Evolutionary conservation across 2,888 invertebrate genomes (phyloP), one percentile per base, ranked within the genome.

Genomic region (Cheilosia grossa): DNA sequence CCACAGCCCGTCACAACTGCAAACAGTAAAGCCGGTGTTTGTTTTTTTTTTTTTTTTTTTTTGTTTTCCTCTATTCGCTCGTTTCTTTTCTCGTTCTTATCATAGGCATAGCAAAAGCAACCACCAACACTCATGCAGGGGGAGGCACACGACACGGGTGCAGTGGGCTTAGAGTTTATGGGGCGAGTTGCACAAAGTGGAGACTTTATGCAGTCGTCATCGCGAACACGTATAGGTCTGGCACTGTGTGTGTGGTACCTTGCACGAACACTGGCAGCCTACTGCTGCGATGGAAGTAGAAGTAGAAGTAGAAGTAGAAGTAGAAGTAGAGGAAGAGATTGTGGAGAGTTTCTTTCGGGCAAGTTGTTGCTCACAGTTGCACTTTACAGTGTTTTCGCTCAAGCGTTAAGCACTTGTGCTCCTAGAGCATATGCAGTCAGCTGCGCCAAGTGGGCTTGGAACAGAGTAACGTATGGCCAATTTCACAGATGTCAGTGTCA

Each of bases 11-110:
- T 27, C 27, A 27, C 27, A 44, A 80, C 80, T 63, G 85, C 83
- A 85, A 85, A 85, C 83, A 85, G 75, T 83, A 74, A 75, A 85
- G 83, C 85, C 85, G 85, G 85, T 77, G 85, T 85, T 85, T 80
- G 70, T 56, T 74, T 56, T 66, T 75, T 37, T 51, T 51, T 27
- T 49, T 54, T 47, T 54, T 51, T 63, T 10, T 4, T 61, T 54
- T 40, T 53, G n/a, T n/a, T n/a, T n/a, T n/a, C n/a, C 72, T 77
- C 53, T 59, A 19, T 64, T 64, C 27, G 59, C 73, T 73, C 40
- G 51, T 83, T 72, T 67, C 59, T 67, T 42, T 73, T 63, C 73
- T 63, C 49, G 63, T 40, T 54, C 58, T 66, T 53, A 53, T 59
- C 69, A 42, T 78, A 69, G 27, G 30, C 30, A 30, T 30, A 30